Percentiles rank a stretch among this genome's conserved stretches.
Evolutionary conservation across 2,113 vertebrate species (phyloP).

Genomic region (Cairina moschata): DNA sequence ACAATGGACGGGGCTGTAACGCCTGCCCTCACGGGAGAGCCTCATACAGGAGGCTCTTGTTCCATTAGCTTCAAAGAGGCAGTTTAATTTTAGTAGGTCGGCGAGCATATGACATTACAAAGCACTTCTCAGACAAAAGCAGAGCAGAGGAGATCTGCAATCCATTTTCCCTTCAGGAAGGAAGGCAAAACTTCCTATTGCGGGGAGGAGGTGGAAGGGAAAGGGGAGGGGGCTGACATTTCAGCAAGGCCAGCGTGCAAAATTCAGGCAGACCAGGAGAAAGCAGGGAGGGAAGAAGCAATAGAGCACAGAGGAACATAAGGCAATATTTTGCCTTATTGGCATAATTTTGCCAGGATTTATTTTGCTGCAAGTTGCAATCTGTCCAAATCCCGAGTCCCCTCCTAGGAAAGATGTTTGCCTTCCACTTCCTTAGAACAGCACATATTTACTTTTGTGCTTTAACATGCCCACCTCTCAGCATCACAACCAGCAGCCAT

Average conservation of each 20-base stretch:
- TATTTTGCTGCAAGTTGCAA: neutral
- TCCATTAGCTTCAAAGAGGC: neutral
- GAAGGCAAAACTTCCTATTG: constrained; percentile 30
- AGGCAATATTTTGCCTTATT: neutral
- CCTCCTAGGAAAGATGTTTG: constrained; percentile 14
- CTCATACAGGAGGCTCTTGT: constrained; percentile 4
- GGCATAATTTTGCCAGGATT: neutral
- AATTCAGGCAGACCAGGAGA: neutral
- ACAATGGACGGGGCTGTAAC: neutral
- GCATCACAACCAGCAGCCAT: neutral
- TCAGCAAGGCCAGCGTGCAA: neutral
- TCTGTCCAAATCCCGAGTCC: neutral
- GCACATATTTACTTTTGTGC: neutral
- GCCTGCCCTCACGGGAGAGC: neutral
- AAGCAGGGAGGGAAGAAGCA: neutral
- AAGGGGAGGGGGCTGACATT: neutral
- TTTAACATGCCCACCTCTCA: neutral
- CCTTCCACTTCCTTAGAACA: neutral
- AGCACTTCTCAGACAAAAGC: constrained; percentile 6
- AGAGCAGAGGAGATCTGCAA: neutral
- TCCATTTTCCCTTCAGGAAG: constrained; percentile 24
- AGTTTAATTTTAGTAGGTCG: neutral
- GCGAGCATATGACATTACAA: neutral
- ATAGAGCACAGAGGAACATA: neutral
- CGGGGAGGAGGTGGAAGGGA: constrained; percentile 22